Evolutionary conservation across 2,888 invertebrate genomes (phyloP).

Genomic region (Drosophila imparisetae): DNA sequence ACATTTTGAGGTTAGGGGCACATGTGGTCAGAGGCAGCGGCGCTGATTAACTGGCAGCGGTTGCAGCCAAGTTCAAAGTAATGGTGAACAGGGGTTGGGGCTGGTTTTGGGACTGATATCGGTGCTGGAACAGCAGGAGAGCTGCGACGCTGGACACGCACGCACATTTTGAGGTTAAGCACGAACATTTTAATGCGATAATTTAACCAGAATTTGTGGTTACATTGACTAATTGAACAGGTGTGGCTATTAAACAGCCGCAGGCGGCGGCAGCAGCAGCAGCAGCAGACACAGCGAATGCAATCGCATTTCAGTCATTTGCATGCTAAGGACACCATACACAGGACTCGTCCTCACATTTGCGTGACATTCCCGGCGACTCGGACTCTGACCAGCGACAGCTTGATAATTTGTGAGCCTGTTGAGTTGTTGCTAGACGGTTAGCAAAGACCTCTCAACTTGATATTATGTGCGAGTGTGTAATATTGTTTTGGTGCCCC

Average conservation of each 20-base stretch:
- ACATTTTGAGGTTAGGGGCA: slow-evolving; percentile 49
- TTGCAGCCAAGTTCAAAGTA: slow-evolving; percentile 66
- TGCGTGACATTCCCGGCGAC: slow-evolving; percentile 70
- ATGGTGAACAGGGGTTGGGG: slow-evolving; percentile 26
- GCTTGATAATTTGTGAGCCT: slow-evolving; percentile 84
- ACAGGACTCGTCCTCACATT: slow-evolving; percentile 48
- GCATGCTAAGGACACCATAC: slow-evolving; percentile 49
- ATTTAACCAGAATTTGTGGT: slow-evolving; percentile 84
- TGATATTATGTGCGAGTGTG: slow-evolving; percentile 37
- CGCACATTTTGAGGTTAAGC: slow-evolving; percentile 82
- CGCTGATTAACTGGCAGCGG: slow-evolving; percentile 80
- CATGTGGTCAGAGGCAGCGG: slow-evolving; percentile 51
- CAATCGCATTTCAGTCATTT: slow-evolving; percentile 65
- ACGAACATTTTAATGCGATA: slow-evolving; percentile 84
- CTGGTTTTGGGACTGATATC: slow-evolving; percentile 10
- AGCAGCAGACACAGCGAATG: slow-evolving; percentile 45
- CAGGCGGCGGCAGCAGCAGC: slow-evolving; percentile 45
- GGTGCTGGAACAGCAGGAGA: slow-evolving; percentile 49
- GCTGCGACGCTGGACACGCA: slow-evolving; percentile 51
- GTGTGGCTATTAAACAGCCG: slow-evolving; percentile 82
- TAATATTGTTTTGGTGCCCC: slow-evolving; percentile 55
- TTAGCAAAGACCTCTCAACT: slow-evolving; percentile 43
- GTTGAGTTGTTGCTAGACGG: slow-evolving; percentile 61
- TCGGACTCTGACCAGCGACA: slow-evolving; percentile 67
- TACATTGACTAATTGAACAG: slow-evolving; percentile 84